Conservation (phyloP, 1,140 invertebrate genomes). For the Euglossa dilemma region DNA sequence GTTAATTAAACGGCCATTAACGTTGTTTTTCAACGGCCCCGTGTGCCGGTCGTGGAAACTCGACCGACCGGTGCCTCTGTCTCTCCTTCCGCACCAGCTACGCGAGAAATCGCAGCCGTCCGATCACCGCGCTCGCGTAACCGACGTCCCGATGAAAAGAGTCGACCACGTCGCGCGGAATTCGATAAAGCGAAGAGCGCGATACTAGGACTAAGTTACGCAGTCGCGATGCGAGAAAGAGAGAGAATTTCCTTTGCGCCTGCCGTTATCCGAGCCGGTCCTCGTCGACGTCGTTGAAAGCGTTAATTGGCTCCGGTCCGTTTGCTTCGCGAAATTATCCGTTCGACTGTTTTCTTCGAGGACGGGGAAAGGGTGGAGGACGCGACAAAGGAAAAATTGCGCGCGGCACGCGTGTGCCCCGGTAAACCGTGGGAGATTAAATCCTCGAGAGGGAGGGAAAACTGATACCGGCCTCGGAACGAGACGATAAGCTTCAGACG, state of each 20-base stretch:
- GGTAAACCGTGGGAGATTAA: slow-evolving; percentile 21
- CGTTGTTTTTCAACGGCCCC: no score
- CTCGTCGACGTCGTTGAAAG: neutral
- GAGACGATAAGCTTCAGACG: slow-evolving; percentile 54
- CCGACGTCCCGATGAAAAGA: no score
- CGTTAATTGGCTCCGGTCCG: neutral
- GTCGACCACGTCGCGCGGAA: no score
- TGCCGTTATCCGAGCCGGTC: neutral
- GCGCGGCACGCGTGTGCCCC: neutral
- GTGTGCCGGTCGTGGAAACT: no score
- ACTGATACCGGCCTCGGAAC: slow-evolving; percentile 46
- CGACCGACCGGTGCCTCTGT: no score
- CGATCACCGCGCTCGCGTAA: no score
- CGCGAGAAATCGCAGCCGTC: no score
- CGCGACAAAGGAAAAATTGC: neutral
- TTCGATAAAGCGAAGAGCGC: no score
- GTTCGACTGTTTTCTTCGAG: neutral
- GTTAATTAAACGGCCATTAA: no score
- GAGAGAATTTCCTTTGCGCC: slow-evolving; percentile 4
- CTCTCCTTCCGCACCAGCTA: no score
- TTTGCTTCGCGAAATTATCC: neutral
- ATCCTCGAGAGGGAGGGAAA: slow-evolving; percentile 1
- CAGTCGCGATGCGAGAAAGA: no score
- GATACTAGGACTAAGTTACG: no score
- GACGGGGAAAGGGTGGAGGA: neutral